Percentiles rank a stretch among this genome's conserved stretches.
These are phyloP conservation scores for Antheraea mylitta DNA, from an alignment of 1,140 invertebrate species.

Conservation along the genomic window DNA sequence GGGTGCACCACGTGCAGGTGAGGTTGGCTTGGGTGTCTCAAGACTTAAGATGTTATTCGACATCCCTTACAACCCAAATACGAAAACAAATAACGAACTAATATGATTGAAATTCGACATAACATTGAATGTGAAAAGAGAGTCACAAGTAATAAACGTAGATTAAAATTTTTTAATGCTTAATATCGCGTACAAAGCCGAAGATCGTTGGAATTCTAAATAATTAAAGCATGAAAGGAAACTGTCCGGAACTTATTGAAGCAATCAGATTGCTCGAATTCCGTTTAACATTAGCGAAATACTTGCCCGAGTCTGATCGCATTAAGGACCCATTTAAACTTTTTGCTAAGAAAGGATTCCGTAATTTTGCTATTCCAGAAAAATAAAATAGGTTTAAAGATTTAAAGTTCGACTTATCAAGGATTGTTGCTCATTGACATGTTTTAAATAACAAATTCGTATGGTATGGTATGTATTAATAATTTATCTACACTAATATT, in stretches of 20 bases:
- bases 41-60: no score
- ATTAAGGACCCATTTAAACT: slow-evolving; percentile 71
- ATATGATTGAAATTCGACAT: no score
- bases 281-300: slow-evolving; percentile 72
- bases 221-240: slow-evolving; percentile 69
- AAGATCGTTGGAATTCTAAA: slow-evolving; percentile 46
- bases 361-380: slow-evolving; percentile 48
- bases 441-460: no score
- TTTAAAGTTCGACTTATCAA: background rate
- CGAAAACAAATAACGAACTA: no score
- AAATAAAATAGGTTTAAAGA: slow-evolving; percentile 39
- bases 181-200: slow-evolving; percentile 12
- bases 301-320: slow-evolving; percentile 66
- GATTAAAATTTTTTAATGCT: background rate
- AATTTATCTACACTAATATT: no score
- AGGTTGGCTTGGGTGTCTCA: no score
- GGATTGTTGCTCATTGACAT: background rate
- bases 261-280: slow-evolving; percentile 72
- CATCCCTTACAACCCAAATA: no score
- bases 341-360: slow-evolving; percentile 55
- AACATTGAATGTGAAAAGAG: no score
- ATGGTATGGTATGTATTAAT: no score
- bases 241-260: slow-evolving; percentile 73
- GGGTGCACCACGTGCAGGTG: no score
- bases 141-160: no score